Base-by-base conservation (phyloP, 2,888 invertebrate species). In the Orthonevra nobilis region DNA sequence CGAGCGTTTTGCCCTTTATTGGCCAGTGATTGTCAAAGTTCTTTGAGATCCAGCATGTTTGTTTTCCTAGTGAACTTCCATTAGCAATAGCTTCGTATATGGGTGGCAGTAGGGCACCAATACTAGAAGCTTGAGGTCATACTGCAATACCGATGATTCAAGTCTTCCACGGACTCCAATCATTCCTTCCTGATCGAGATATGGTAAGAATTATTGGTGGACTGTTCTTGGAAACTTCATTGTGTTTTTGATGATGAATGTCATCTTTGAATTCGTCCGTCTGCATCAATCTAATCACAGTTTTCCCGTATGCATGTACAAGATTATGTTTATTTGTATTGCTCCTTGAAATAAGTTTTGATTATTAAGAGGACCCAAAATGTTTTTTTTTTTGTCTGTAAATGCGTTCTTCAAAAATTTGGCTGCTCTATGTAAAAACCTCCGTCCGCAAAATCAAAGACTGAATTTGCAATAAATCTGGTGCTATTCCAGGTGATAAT, bases 61-160 rank as follows among this genome's bases (percentile, higher is more conserved):
- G 14, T 48, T 48, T 28, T 46, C 26, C 17, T 48, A 1, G 20
- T 32, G 48, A 5, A 48, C 17, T 5, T 48, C 48, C 10, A 48
- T 10, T 6, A 48, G 30, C n/a, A 48, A 20, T 48, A 48, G 28
- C 15, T 12, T 46, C 19, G 46, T 19, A 19, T n/a, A 48, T 9
- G 9, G 48, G 17, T 46, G 17, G 7, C 7, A 38, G 38, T 38
- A 15, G 17, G 17, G 46, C 17, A 48, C 15, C 30, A 48, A 32
- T 2, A 32, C 30, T 28, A 15, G 46, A 46, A 28, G 46, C 6
- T 28, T 48, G 48, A 30, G 30, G 20, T 48, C 30, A 15, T 30
- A 30, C 17, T 10, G 20, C n/a, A 48, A 48, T 10, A 48, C 15
- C n/a, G 30, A 48, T 19, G 19, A 48, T 17, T 48, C 19, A 15